Evolutionary conservation across 1,140 invertebrate species (phyloP).

Genomic region (Eueides isabella): DNA sequence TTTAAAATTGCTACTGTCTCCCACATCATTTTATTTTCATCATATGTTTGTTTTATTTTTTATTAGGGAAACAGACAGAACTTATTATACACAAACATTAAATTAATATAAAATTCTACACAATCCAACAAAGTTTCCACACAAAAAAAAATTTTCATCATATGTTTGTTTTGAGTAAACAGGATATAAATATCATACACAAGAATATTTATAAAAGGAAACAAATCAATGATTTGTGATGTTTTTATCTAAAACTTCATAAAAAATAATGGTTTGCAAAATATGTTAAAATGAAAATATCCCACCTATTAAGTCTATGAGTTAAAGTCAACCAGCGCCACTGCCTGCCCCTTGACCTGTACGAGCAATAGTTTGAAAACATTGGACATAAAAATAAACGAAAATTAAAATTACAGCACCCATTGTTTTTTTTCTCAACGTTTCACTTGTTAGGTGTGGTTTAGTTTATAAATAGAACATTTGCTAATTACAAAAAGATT

Average conservation of each 20-base stretch:
- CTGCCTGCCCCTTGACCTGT: background rate
- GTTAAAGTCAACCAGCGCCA: background rate
- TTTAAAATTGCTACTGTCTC: slow-evolving; percentile 12
- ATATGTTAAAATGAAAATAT: background rate
- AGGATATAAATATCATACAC: no score
- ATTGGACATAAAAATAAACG: slow-evolving; percentile 16
- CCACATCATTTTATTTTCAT: background rate
- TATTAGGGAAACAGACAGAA: no score
- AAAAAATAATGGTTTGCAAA: background rate
- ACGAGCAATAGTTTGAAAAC: slow-evolving; percentile 24
- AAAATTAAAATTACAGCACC: background rate
- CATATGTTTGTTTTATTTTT: no score
- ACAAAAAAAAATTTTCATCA: no score
- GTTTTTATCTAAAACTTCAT: background rate
- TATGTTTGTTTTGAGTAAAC: no score
- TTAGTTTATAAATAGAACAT: background rate
- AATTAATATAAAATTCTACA: no score
- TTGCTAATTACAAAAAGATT: background rate
- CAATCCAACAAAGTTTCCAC: no score
- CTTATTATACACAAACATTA: no score
- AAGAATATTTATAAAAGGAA: no score
- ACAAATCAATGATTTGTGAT: background rate
- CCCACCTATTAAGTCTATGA: background rate
- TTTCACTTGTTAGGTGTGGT: background rate
- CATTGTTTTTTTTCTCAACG: background rate